These are phyloP conservation scores for Mallateleia sp. DNA, from an alignment of 2,888 invertebrate genomes.

Conservation along the genomic window DNA sequence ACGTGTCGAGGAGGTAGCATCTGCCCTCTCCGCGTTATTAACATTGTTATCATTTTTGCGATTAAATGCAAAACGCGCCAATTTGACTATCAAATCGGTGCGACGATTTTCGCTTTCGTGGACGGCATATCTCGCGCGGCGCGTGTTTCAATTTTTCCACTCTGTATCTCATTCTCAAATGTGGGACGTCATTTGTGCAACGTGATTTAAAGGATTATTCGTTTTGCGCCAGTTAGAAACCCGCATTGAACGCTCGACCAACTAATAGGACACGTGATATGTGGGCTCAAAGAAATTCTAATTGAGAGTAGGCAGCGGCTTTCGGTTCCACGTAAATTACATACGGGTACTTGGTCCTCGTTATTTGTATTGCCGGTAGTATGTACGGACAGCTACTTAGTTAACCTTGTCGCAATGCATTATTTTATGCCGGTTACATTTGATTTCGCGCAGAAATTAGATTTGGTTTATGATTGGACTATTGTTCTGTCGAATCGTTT, in stretches of 20 bases:
- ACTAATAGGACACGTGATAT: constrained; percentile 80
- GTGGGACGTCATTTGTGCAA: constrained; percentile 59
- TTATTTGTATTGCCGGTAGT: constrained; percentile 65
- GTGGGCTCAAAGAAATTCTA: constrained; percentile 88
- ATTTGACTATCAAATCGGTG: constrained; percentile 43
- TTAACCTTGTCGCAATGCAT: constrained; percentile 40
- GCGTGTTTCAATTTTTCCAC: constrained; percentile 24
- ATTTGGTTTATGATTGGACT: constrained; percentile 21
- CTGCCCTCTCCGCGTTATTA: constrained; percentile 46
- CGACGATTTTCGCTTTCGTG: too few relatives aligned
- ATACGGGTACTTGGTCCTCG: constrained; percentile 75
- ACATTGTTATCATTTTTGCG: constrained; percentile 63
- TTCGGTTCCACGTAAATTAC: constrained; percentile 76
- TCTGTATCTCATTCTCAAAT: constrained; percentile 41
- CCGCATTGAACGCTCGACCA: constrained; percentile 78
- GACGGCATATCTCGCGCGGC: too few relatives aligned
- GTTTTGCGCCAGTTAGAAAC: constrained; percentile 75
- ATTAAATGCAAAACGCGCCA: constrained; percentile 17
- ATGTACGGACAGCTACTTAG: constrained; percentile 55
- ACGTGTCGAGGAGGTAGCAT: constrained; percentile 46
- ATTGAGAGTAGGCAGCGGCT: constrained; percentile 83
- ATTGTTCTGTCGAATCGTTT: constrained; percentile 25
- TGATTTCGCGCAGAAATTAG: constrained; percentile 47
- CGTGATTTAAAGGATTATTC: constrained; percentile 73
- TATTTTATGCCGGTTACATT: constrained; percentile 47